These are phyloP conservation scores for Pyrochroa serraticornis DNA, from an alignment of 2,888 invertebrate species.

Conservation along the genomic window DNA sequence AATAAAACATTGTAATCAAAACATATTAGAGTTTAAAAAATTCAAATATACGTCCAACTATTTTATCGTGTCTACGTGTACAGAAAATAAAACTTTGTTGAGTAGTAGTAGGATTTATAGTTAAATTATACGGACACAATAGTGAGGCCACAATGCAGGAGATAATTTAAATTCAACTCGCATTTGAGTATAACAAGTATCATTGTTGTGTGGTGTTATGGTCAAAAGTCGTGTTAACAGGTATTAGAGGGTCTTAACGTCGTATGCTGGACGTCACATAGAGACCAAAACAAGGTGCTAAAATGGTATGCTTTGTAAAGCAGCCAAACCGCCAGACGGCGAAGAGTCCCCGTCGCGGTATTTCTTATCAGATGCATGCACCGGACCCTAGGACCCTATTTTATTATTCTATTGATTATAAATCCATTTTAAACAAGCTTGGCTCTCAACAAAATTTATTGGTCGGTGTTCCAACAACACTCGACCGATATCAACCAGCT, in stretches of 20 bases:
- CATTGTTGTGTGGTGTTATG: constrained; percentile 34
- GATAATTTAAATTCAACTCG: constrained; percentile 51
- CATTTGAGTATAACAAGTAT: constrained; percentile 46
- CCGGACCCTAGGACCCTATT: constrained; percentile 4
- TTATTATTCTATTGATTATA: constrained; percentile 15
- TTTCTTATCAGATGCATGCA: constrained; percentile 17
- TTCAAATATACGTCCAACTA: constrained; percentile 38
- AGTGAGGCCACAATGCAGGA: constrained; percentile 41
- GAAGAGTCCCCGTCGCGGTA: constrained; percentile 13
- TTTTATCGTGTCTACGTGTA: constrained; percentile 45
- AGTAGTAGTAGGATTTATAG: constrained; percentile 48
- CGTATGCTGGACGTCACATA: constrained; percentile 14
- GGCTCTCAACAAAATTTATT: too few relatives aligned
- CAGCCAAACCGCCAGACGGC: constrained; percentile 11
- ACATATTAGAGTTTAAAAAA: constrained; percentile 30
- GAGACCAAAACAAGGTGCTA: constrained; percentile 16
- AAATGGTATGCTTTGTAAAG: constrained; percentile 19
- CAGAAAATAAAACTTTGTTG: constrained; percentile 47
- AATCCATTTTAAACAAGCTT: neutral
- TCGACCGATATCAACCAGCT: too few relatives aligned
- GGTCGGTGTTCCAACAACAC: too few relatives aligned
- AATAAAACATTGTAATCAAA: constrained; percentile 38
- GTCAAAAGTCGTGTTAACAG: constrained; percentile 38
- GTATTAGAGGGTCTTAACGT: constrained; percentile 27
- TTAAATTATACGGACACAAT: constrained; percentile 47